A percentile compares a stretch with the other conserved stretches of the same genome.
Evolutionary conservation across 2,888 invertebrate genomes (phyloP).

Genomic region (Callimorpha dominula): DNA sequence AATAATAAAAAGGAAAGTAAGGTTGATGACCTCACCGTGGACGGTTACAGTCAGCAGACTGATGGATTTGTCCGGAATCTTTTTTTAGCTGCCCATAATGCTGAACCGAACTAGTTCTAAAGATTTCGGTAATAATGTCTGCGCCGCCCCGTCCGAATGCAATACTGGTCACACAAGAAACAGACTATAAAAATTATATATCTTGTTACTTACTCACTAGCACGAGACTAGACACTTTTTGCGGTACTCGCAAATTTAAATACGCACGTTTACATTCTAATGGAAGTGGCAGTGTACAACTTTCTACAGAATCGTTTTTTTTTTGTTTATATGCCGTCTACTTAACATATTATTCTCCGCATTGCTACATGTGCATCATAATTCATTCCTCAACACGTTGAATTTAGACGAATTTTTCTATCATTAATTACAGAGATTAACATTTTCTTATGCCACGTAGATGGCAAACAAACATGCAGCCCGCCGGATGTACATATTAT

Average conservation of each 20-base stretch:
- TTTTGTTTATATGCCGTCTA: conserved; percentile 25
- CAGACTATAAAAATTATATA: conserved; percentile 56
- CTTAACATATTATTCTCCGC: conserved; percentile 21
- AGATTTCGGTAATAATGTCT: conserved; percentile 57
- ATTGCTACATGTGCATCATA: conserved; percentile 16
- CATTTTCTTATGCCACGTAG: too few species aligned
- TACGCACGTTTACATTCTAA: conserved; percentile 67
- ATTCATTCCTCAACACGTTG: conserved; percentile 12
- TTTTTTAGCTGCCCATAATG: conserved; percentile 73
- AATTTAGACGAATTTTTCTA: conserved; percentile 10
- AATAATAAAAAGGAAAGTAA: conserved; percentile 81
- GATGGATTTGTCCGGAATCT: conserved; percentile 72
- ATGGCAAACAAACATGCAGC: too few species aligned
- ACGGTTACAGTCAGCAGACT: conserved; percentile 67
- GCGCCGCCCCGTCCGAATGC: conserved; percentile 43
- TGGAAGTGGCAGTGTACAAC: conserved; percentile 62
- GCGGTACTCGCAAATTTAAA: conserved; percentile 63
- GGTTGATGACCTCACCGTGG: conserved; percentile 74
- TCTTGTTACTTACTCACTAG: conserved; percentile 57
- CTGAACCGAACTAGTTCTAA: conserved; percentile 64
- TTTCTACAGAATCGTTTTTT: conserved; percentile 63
- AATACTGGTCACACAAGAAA: conserved; percentile 44
- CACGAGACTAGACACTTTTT: conserved; percentile 56
- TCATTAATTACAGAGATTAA: neutral
- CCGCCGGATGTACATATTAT: neutral